Evolutionary conservation across 2,113 vertebrate genomes (phyloP).

Genomic region (Mirounga angustirostris): DNA sequence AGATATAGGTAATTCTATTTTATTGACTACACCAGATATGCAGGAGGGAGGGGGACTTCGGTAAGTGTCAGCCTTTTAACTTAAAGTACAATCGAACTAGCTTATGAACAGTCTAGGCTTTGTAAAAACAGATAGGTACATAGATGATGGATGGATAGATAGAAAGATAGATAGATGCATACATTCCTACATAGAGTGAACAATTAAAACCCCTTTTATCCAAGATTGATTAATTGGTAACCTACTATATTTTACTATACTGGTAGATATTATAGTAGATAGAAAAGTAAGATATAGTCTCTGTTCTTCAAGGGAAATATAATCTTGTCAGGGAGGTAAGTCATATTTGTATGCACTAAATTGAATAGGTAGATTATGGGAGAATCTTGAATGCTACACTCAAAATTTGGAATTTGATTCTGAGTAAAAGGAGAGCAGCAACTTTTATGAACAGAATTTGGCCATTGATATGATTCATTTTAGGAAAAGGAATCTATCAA

Average conservation of each 20-base stretch:
- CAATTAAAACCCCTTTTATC: not conserved
- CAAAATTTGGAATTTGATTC: not conserved
- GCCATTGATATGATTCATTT: not conserved
- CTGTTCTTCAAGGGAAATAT: not conserved
- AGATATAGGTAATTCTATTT: not conserved
- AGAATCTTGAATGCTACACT: not conserved
- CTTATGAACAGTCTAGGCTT: not conserved
- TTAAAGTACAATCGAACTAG: not conserved
- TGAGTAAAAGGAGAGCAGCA: not conserved
- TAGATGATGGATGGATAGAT: not conserved
- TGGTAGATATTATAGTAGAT: not conserved
- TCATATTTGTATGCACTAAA: not conserved
- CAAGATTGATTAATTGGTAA: not conserved
- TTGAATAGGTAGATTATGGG: not conserved
- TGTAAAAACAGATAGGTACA: not conserved
- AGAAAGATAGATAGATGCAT: not conserved
- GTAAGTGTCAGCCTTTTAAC: not conserved
- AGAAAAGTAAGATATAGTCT: not conserved
- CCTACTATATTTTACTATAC: not conserved
- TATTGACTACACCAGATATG: not conserved
- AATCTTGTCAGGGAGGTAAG: not conserved
- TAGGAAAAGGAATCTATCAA: not conserved
- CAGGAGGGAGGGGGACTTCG: not conserved
- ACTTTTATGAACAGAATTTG: not conserved
- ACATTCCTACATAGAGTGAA: not conserved